A percentile compares a stretch with the other conserved stretches of the same genome.
These are phyloP conservation scores for Anolis carolinensis DNA, from an alignment of 2,113 vertebrate species.

Conservation along the genomic window DNA sequence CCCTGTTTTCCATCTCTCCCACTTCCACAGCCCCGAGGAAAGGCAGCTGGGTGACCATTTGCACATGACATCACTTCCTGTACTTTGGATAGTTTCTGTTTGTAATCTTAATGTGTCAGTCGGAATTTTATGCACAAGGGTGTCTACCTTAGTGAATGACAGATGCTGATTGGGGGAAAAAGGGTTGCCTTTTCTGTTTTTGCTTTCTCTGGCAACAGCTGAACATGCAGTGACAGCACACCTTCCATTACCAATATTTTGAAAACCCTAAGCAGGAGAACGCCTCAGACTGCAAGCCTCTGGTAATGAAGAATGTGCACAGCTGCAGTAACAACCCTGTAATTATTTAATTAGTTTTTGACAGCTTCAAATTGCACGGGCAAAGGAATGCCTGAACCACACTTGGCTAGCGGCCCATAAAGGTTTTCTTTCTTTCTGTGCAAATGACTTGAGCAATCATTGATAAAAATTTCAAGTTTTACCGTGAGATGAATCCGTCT, in stretches of 20 bases:
- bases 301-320: constrained; percentile 73
- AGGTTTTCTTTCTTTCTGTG: constrained; percentile 45
- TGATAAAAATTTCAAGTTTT: not conserved
- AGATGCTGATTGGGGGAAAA: constrained; percentile 34
- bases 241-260: constrained; percentile 77
- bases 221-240: constrained; percentile 65
- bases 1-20: not conserved
- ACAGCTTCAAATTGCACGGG: constrained; percentile 72
- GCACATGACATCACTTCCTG: not conserved
- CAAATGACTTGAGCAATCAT: constrained; percentile 62
- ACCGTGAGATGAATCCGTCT: not conserved
- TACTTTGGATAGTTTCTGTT: not conserved
- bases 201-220: constrained; percentile 72
- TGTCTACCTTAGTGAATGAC: constrained; percentile 16
- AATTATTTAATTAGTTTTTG: constrained; percentile 81
- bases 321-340: constrained; percentile 75
- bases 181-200: constrained; percentile 50
- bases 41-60: not conserved
- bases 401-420: constrained; percentile 62
- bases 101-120: not conserved
- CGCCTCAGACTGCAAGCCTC: constrained; percentile 63
- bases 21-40: not conserved
- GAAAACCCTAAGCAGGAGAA: constrained; percentile 65
- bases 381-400: constrained; percentile 64
- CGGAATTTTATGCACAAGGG: not conserved